These are phyloP conservation scores for Sapajus apella DNA, from an alignment of 2,113 vertebrate species.

Conservation along the genomic window DNA sequence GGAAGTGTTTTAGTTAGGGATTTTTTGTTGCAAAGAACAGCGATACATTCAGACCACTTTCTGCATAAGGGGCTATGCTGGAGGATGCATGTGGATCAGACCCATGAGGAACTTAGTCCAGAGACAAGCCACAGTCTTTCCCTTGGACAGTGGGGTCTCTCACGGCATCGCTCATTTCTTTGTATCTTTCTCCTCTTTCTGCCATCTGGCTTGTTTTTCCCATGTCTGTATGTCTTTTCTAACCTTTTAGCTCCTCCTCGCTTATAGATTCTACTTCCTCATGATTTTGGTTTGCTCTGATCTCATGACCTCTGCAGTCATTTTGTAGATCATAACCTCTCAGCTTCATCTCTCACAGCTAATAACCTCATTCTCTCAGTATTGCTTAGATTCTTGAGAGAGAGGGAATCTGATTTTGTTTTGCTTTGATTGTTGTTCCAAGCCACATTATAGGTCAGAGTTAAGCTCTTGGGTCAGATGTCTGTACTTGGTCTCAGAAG, in stretches of 20 bases:
- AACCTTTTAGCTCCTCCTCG: neutral
- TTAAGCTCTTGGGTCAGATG: neutral
- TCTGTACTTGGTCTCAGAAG: neutral
- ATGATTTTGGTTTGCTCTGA: neutral
- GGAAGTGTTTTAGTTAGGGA: neutral
- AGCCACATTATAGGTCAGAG: neutral
- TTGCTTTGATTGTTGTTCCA: neutral
- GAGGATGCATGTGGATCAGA: neutral
- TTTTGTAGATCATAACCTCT: neutral
- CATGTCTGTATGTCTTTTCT: neutral
- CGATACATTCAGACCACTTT: neutral
- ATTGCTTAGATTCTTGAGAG: neutral
- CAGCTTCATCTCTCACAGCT: neutral
- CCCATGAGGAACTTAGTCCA: accelerated
- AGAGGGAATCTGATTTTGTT: neutral
- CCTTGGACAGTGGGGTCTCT: neutral
- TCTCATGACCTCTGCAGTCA: neutral
- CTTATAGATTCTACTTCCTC: neutral
- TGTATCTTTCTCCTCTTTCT: neutral
- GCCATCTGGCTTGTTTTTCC: neutral
- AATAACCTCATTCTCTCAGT: neutral
- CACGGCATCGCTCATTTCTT: neutral
- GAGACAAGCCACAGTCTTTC: neutral
- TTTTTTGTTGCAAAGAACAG: neutral
- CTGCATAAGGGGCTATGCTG: neutral